A percentile compares a stretch with the other conserved stretches of the same genome.
These are phyloP conservation scores for Pilophorus perplexus DNA, from an alignment of 2,888 invertebrate genomes.

Conservation along the genomic window DNA sequence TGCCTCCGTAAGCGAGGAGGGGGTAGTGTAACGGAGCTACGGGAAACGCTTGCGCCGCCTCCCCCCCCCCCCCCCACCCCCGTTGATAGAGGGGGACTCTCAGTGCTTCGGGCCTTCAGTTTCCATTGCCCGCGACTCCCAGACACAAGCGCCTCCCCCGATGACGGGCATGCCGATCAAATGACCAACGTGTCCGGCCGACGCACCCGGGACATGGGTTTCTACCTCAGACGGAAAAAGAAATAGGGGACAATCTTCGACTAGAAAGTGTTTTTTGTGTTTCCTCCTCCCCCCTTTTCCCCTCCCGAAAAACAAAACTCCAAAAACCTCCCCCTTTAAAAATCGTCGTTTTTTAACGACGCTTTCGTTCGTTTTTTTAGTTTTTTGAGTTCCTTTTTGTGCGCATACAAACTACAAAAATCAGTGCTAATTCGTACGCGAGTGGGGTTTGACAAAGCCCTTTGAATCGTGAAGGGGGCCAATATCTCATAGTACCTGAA, in stretches of 20 bases:
- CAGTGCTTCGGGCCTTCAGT: constrained; percentile 26
- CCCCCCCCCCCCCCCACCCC: no score
- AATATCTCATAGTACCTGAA: constrained; percentile 43
- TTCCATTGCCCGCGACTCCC: constrained; percentile 11
- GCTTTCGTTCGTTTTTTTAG: constrained; percentile 17
- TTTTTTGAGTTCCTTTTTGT: not conserved
- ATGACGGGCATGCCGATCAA: constrained; percentile 25
- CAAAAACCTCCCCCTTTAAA: not conserved
- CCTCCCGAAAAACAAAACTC: not conserved
- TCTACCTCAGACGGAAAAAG: constrained; percentile 52
- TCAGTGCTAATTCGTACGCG: not conserved
- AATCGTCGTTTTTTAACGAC: not conserved
- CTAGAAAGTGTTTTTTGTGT: constrained; percentile 26
- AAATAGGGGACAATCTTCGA: constrained; percentile 42
- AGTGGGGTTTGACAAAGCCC: constrained; percentile 23
- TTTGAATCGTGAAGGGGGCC: constrained; percentile 22
- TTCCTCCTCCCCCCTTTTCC: not conserved
- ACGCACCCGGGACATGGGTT: constrained; percentile 55
- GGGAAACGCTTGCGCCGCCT: constrained; percentile 23
- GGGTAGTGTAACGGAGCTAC: no score
- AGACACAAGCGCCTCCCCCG: not conserved
- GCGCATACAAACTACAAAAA: not conserved
- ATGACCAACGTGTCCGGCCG: constrained; percentile 48
- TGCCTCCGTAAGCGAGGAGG: not conserved
- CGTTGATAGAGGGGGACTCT: constrained; percentile 10